Evolutionary conservation across 2,888 invertebrate genomes (phyloP).

Genomic region (Mechanitis messenoides): DNA sequence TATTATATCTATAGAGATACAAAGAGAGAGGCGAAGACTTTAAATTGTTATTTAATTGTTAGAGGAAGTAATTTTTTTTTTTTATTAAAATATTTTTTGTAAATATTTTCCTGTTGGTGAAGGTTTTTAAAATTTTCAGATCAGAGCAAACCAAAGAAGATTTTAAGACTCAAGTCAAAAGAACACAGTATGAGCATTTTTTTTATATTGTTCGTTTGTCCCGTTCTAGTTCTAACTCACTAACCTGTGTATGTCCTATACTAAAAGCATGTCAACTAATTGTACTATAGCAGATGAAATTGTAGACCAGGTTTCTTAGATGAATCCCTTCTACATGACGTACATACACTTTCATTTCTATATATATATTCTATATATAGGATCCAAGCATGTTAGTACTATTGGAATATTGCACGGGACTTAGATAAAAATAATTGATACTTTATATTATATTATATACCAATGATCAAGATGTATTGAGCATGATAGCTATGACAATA

Average conservation of each 20-base stretch:
- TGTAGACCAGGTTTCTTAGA: too few species aligned
- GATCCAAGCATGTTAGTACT: too few species aligned
- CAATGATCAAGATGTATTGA: too few species aligned
- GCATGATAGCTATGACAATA: too few species aligned
- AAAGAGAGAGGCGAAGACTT: background rate
- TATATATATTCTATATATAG: too few species aligned
- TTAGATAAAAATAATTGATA: background rate
- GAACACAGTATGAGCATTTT: constrained; percentile 67
- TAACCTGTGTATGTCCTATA: constrained; percentile 11
- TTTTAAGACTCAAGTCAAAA: constrained; percentile 70
- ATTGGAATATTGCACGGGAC: too few species aligned
- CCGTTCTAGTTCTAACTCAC: constrained; percentile 20
- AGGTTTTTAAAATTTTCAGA: constrained; percentile 56
- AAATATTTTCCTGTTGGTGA: constrained; percentile 30
- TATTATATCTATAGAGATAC: background rate
- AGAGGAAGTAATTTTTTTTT: constrained; percentile 4
- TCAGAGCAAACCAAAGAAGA: constrained; percentile 66
- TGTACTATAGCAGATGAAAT: background rate
- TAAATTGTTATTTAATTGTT: background rate
- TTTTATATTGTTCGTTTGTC: constrained; percentile 40
- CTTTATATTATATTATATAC: background rate
- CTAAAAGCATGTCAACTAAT: constrained; percentile 13
- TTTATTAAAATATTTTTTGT: constrained; percentile 6
- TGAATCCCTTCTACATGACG: too few species aligned
- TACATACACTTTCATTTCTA: too few species aligned